These are phyloP conservation scores for Julus scandinavius DNA, from an alignment of 2,888 invertebrate genomes.

Conservation along the genomic window DNA sequence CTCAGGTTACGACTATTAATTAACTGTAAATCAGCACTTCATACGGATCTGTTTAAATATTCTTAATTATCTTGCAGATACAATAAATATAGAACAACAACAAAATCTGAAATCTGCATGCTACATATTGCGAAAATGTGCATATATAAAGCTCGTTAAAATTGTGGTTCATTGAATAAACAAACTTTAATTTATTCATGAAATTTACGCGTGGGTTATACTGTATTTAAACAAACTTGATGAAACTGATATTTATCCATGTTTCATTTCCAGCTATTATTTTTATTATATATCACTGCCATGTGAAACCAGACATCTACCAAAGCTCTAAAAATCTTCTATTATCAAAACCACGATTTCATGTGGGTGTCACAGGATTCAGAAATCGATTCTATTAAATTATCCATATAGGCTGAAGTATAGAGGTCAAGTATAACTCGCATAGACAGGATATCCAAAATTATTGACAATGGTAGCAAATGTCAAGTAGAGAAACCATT, in stretches of 20 bases:
- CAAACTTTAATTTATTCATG: not conserved
- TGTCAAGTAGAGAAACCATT: not conserved
- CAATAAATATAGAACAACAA: not conserved
- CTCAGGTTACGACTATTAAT: no score
- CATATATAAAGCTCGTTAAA: not conserved
- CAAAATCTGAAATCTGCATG: no score
- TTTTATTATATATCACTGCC: not conserved
- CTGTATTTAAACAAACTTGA: not conserved
- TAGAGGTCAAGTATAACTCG: not conserved
- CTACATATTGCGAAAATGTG: not conserved
- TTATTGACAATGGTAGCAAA: not conserved
- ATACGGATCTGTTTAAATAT: not conserved
- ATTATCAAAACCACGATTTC: not conserved
- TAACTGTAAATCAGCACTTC: not conserved
- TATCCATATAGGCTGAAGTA: not conserved
- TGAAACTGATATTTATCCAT: not conserved
- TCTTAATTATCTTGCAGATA: not conserved
- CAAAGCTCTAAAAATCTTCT: no score
- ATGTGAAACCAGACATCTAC: not conserved
- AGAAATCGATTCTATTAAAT: not conserved
- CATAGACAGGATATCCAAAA: not conserved
- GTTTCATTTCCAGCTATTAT: not conserved
- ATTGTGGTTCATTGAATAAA: no score
- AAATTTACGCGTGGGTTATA: not conserved
- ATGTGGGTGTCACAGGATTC: not conserved